Percentiles rank a stretch among this genome's conserved stretches.
Conservation (phyloP, 2,113 vertebrate genomes). For the Tragelaphus scriptus region DNA sequence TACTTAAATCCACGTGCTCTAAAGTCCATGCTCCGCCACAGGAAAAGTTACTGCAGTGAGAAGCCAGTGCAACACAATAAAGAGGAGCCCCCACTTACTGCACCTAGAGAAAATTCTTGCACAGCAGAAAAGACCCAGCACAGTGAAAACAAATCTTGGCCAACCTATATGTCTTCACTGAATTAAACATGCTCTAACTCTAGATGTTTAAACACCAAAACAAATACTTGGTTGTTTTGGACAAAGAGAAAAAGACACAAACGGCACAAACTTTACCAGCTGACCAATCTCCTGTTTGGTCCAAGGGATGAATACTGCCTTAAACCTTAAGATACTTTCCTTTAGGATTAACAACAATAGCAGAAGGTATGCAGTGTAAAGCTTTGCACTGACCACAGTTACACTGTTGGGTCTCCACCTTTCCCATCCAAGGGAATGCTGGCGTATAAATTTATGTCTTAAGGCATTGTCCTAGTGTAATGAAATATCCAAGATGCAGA, state of each 20-base stretch:
- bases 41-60: not conserved
- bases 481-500: not conserved
- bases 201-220: not conserved
- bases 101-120: not conserved
- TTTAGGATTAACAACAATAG: not conserved
- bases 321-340: not conserved
- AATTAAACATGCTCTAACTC: not conserved
- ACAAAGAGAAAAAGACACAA: not conserved
- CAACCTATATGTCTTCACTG: not conserved
- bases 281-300: not conserved
- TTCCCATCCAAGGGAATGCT: not conserved
- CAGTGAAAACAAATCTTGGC: not conserved
- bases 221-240: not conserved
- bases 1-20: not conserved
- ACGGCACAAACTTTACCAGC: not conserved
- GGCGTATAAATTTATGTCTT: too few relatives aligned
- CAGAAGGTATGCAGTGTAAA: not conserved
- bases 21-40: not conserved
- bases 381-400: accelerated
- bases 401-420: not conserved
- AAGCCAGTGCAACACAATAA: not conserved
- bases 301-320: not conserved
- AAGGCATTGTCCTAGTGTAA: not conserved
- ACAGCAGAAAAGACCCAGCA: not conserved
- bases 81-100: not conserved